phyloP scores from a whole-genome alignment of 2,113 vertebrate species.

The Lophius piscatorius region DNA sequence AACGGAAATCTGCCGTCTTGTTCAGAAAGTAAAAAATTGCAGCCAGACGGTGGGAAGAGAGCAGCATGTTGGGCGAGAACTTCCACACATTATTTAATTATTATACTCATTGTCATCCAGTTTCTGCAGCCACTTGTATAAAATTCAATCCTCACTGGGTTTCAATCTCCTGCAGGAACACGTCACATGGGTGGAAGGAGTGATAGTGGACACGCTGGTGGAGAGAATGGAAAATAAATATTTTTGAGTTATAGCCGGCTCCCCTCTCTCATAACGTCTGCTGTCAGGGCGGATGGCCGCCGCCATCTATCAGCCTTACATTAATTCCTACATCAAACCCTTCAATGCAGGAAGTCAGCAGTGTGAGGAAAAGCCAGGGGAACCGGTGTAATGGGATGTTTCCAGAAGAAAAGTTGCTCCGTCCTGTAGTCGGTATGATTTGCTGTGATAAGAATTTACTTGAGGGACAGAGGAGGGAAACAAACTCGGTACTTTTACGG shows the following conservation, averaged over 20 bases:
- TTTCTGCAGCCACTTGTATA: neutral
- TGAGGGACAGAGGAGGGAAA: too few species aligned
- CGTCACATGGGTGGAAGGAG: slow-evolving; percentile 32
- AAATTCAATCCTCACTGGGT: neutral
- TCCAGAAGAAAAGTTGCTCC: slow-evolving; percentile 42
- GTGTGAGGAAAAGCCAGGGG: slow-evolving; percentile 20
- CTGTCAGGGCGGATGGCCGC: slow-evolving; percentile 37
- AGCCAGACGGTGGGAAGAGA: too few species aligned
- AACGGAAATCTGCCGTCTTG: too few species aligned
- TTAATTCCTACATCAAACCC: slow-evolving; percentile 50
- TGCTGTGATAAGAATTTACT: too few species aligned
- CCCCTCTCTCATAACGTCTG: slow-evolving; percentile 48
- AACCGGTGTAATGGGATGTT: slow-evolving; percentile 32
- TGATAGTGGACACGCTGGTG: slow-evolving; percentile 29
- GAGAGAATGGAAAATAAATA: slow-evolving; percentile 48
- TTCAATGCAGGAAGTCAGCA: slow-evolving; percentile 26
- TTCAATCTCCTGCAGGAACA: slow-evolving; percentile 8
- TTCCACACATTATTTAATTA: too few species aligned
- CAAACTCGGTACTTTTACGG: too few species aligned
- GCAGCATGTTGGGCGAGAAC: too few species aligned
- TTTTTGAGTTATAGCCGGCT: slow-evolving; percentile 47
- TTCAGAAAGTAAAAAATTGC: too few species aligned
- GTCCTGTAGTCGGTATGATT: neutral
- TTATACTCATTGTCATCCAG: too few species aligned
- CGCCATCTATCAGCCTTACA: slow-evolving; percentile 58